phyloP scores from a whole-genome alignment of 2,113 vertebrate species.

The Bolborhynchus lineola region DNA sequence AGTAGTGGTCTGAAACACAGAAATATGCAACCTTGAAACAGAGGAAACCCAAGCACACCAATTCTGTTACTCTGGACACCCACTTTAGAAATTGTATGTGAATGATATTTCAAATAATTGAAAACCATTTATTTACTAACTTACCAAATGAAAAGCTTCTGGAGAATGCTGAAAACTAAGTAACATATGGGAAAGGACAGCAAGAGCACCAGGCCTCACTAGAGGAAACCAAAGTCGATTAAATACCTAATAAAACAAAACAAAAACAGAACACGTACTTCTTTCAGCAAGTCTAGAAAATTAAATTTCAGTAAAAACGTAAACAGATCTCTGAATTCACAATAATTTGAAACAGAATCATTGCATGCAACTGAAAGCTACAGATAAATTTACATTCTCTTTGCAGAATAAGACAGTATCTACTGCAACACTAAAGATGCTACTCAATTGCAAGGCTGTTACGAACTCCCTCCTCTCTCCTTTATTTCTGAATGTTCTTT shows the following conservation, averaged over 20 bases:
- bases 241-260: constrained; percentile 78
- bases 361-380: background rate
- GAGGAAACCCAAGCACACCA: background rate
- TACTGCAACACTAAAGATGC: background rate
- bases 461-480: background rate
- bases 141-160: constrained; percentile 97
- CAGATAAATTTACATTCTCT: background rate
- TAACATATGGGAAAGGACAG: constrained; percentile 97
- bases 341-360: background rate
- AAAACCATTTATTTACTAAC: constrained; percentile 24
- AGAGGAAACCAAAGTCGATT: constrained; percentile 97
- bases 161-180: constrained; percentile 99
- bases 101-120: background rate
- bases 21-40: background rate
- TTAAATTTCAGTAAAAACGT: background rate
- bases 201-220: constrained; percentile 92
- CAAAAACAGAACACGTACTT: background rate
- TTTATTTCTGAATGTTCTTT: background rate
- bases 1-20: background rate
- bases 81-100: background rate
- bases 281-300: background rate
- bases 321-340: background rate
- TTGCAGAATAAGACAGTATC: accelerated
- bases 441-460: background rate
- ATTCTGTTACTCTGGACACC: background rate